A percentile compares a stretch with the other conserved stretches of the same genome.
phyloP scores from a whole-genome alignment of 2,113 vertebrate genomes.

The Mus pahari region DNA sequence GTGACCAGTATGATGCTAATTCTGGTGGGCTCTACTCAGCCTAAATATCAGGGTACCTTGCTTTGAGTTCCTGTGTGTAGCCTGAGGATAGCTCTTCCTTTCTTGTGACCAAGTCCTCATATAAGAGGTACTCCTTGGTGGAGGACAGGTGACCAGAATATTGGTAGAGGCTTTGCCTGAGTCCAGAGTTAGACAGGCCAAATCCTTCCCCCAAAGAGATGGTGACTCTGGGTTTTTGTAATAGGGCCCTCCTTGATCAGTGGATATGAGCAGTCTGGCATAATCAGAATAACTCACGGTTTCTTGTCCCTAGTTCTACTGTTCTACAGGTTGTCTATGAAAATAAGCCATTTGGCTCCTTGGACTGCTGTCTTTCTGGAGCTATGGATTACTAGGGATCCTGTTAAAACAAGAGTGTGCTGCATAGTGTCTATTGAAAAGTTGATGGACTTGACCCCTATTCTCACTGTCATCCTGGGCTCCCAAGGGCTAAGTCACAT shows the following conservation, averaged over 20 bases:
- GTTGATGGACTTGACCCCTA: neutral
- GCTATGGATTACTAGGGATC: neutral
- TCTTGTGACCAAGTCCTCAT: neutral
- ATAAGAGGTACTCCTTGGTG: too few species aligned
- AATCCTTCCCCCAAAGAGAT: neutral
- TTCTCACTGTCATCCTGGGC: neutral
- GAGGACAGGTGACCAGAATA: neutral
- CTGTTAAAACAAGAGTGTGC: neutral
- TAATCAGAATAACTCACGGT: neutral
- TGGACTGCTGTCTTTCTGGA: neutral
- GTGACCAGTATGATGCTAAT: neutral
- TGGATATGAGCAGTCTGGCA: neutral
- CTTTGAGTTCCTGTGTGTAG: neutral
- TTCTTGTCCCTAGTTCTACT: neutral
- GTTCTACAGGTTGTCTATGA: neutral
- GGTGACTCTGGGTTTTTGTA: neutral
- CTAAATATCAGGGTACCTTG: neutral
- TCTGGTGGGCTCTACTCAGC: neutral
- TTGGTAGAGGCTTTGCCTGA: neutral
- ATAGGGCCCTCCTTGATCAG: neutral
- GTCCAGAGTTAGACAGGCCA: neutral
- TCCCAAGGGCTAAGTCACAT: neutral
- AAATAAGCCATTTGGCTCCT: neutral
- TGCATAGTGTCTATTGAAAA: neutral
- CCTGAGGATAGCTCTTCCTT: neutral